These are phyloP conservation scores for Mythimna pallens DNA, from an alignment of 2,888 invertebrate genomes.

Conservation along the genomic window DNA sequence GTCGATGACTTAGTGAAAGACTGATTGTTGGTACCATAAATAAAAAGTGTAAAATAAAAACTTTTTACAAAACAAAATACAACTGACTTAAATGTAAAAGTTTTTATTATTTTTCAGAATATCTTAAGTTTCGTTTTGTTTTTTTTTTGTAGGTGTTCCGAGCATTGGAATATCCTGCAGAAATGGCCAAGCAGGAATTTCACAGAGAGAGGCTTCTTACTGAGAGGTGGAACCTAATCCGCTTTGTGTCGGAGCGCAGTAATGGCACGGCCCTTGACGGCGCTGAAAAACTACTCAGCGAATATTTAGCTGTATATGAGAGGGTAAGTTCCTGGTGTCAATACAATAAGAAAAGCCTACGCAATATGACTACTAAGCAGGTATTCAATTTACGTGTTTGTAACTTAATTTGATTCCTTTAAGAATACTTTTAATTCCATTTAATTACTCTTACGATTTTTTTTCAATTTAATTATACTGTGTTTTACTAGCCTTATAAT, in stretches of 20 bases:
- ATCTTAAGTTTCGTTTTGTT: not conserved
- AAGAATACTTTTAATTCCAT: no score
- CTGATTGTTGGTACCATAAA: no score
- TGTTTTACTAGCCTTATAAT: no score
- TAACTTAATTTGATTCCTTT: not conserved
- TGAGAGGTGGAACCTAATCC: slow-evolving; percentile 91
- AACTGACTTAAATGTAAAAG: no score
- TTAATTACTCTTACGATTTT: no score
- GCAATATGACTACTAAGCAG: not conserved
- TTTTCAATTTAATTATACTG: no score
- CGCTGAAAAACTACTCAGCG: slow-evolving; percentile 88
- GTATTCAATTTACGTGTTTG: not conserved
- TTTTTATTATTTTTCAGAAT: not conserved
- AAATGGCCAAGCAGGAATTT: slow-evolving; percentile 92
- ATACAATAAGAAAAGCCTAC: not conserved
- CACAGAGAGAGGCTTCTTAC: slow-evolving; percentile 91
- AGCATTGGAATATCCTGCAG: slow-evolving; percentile 94
- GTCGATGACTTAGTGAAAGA: no score
- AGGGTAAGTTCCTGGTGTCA: slow-evolving; percentile 71
- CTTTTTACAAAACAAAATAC: no score
- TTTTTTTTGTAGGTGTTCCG: slow-evolving; percentile 92
- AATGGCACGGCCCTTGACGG: slow-evolving; percentile 88
- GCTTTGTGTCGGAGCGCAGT: slow-evolving; percentile 91
- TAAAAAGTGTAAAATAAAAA: no score
- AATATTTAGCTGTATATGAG: slow-evolving; percentile 84